A percentile compares a stretch with the other conserved stretches of the same genome.
Conservation (phyloP, 92 coral and sea anemone genomes). For the Zoanthus solanderi region DNA sequence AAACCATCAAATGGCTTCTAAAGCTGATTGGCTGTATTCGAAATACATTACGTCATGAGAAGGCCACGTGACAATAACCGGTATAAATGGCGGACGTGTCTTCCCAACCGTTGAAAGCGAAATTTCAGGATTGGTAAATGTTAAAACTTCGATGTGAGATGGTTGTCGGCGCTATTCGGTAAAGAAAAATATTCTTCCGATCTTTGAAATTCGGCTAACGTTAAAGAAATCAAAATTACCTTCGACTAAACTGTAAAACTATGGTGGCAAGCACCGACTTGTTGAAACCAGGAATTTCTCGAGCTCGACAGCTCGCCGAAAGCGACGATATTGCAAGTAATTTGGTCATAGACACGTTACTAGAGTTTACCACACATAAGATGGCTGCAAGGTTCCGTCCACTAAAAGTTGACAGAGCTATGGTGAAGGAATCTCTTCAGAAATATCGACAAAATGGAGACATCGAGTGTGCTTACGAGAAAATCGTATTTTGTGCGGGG, state of each 20-base stretch:
- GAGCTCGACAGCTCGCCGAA: constrained; percentile 94
- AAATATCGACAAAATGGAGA: constrained; percentile 75
- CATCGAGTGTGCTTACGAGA: constrained; percentile 80
- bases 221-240: neutral
- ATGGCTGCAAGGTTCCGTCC: constrained; percentile 99
- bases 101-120: constrained; percentile 46
- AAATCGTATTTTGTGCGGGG: constrained; percentile 83
- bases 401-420: constrained; percentile 76
- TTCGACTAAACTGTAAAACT: neutral
- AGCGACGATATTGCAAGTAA: constrained; percentile 98
- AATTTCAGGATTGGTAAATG: constrained; percentile 17
- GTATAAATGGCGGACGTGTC: constrained; percentile 56
- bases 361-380: constrained; percentile 92
- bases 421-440: constrained; percentile 74
- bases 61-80: constrained; percentile 42
- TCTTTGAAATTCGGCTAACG: neutral
- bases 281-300: constrained; percentile 83
- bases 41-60: constrained; percentile 34
- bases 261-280: constrained; percentile 61
- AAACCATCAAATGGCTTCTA: neutral
- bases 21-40: constrained; percentile 38
- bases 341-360: constrained; percentile 79
- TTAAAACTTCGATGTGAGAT: neutral
- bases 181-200: constrained; percentile 19
- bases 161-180: neutral